Percentiles rank a stretch among this genome's conserved stretches.
These are phyloP conservation scores for Echinarachnius parma DNA, from an alignment of 53 echinoderm and acorn worm genomes.

Conservation along the genomic window DNA sequence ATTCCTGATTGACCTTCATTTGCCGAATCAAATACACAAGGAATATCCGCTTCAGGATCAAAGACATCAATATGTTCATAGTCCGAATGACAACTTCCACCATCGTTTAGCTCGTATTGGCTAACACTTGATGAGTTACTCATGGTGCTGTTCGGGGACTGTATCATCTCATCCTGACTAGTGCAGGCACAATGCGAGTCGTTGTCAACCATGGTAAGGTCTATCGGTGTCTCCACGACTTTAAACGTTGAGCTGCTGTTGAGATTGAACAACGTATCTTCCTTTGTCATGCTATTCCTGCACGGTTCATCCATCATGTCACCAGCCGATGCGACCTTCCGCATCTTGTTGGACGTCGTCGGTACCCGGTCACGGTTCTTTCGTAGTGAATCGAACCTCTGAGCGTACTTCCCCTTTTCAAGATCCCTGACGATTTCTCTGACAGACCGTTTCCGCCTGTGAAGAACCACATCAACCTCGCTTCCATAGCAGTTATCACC, in stretches of 20 bases:
- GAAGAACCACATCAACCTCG: background rate
- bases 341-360: background rate
- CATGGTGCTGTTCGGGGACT: background rate
- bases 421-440: background rate
- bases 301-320: background rate
- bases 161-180: background rate
- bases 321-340: constrained; percentile 24
- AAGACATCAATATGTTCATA: no score
- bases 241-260: background rate
- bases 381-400: constrained; percentile 13
- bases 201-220: no score
- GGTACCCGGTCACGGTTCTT: background rate
- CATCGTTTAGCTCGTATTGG: no score
- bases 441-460: constrained; percentile 4
- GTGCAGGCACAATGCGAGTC: no score
- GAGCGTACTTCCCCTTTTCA: background rate
- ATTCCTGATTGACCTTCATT: no score
- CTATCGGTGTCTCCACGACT: no score
- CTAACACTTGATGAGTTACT: no score
- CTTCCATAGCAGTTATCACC: background rate
- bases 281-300: no score
- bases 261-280: background rate
- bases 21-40: no score
- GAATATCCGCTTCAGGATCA: no score
- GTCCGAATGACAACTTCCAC: no score